phyloP scores from a whole-genome alignment of 2,797 vertebrate species.

The Avahi laniger region DNA sequence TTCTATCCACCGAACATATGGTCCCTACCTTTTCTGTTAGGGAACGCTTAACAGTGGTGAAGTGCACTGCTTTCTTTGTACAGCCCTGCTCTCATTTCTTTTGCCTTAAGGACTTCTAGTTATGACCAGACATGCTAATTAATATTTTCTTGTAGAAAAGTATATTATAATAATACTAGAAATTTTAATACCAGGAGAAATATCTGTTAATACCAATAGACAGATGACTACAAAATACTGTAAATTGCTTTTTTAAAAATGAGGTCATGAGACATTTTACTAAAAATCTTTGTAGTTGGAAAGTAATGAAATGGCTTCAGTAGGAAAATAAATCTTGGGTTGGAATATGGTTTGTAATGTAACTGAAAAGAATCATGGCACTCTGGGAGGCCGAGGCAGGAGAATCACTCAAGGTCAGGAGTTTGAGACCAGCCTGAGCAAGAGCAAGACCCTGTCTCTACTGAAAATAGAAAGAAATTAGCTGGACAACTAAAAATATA shows the following conservation, averaged over 20 bases:
- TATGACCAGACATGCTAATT: not conserved
- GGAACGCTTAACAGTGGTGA: not conserved
- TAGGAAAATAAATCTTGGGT: conserved; percentile 59
- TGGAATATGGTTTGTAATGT: conserved; percentile 7
- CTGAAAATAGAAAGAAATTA: too few relatives aligned
- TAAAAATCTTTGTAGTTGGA: not conserved
- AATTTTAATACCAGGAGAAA: conserved; percentile 4
- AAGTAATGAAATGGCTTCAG: conserved; percentile 59
- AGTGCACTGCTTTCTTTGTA: not conserved
- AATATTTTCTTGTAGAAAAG: conserved; percentile 37
- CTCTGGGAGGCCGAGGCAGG: too few relatives aligned
- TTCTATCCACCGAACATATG: not conserved
- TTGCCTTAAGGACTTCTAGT: not conserved
- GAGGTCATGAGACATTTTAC: conserved; percentile 47
- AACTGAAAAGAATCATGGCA: conserved; percentile 41
- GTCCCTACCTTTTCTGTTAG: not conserved
- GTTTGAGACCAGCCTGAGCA: too few relatives aligned
- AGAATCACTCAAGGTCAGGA: too few relatives aligned
- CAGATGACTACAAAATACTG: conserved; percentile 9
- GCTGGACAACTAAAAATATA: too few relatives aligned
- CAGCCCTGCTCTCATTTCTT: not conserved
- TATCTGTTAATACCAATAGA: conserved; percentile 34
- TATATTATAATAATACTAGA: not conserved
- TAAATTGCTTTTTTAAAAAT: conserved; percentile 66
- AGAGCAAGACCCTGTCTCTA: too few relatives aligned